phyloP scores from a whole-genome alignment of 2,797 vertebrate species.

The Sparus aurata region DNA sequence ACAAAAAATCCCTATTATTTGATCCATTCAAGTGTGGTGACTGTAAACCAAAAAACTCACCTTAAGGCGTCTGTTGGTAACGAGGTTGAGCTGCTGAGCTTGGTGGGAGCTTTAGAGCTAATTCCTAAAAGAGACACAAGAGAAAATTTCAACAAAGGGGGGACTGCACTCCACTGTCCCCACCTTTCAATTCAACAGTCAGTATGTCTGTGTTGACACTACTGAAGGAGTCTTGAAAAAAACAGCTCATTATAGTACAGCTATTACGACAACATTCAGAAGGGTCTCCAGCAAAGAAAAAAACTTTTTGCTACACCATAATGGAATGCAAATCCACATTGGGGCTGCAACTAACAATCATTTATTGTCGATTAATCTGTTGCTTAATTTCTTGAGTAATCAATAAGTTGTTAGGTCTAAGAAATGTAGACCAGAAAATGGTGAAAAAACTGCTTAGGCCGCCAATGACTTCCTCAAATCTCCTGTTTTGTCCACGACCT shows the following conservation, averaged over 20 bases:
- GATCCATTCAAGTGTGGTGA: neutral
- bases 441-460: too few species aligned
- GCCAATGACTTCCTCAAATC: too few species aligned
- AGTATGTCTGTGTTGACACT: neutral
- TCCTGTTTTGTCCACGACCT: too few species aligned
- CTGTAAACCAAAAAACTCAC: constrained; percentile 77
- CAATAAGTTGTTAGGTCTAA: too few species aligned
- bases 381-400: too few species aligned
- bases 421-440: too few species aligned
- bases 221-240: too few species aligned
- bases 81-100: constrained; percentile 85
- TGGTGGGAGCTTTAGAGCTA: constrained; percentile 84
- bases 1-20: neutral
- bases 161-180: neutral
- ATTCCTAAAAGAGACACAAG: constrained; percentile 83
- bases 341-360: too few species aligned
- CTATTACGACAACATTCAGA: too few species aligned
- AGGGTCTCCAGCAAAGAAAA: neutral
- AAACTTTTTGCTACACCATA: neutral
- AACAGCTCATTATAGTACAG: too few species aligned
- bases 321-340: neutral
- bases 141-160: constrained; percentile 2
- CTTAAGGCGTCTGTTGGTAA: constrained; percentile 88
- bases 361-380: too few species aligned
- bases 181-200: neutral